phyloP scores from a whole-genome alignment of 2,113 vertebrate species.

The Corythaixoides concolor region DNA sequence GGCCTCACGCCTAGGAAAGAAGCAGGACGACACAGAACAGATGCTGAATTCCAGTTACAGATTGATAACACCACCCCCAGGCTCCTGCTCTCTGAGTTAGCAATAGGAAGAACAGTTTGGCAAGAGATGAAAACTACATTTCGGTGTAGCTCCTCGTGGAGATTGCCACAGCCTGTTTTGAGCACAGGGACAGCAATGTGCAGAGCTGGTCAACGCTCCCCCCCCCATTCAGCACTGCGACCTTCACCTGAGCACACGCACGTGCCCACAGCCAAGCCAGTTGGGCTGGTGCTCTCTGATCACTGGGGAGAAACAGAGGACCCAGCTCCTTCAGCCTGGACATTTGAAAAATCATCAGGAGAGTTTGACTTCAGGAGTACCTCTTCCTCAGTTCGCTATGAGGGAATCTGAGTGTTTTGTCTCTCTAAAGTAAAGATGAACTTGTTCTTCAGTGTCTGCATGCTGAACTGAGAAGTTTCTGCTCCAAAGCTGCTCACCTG shows the following conservation, averaged over 20 bases:
- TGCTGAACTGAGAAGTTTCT: neutral
- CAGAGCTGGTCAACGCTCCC: neutral
- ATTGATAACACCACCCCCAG: slow-evolving; percentile 6
- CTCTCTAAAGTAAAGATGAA: neutral
- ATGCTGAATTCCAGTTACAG: slow-evolving; percentile 18
- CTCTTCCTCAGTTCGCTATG: neutral
- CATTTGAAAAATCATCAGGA: neutral
- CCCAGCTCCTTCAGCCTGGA: neutral
- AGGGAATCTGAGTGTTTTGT: neutral
- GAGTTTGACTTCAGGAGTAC: neutral
- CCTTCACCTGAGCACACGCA: neutral
- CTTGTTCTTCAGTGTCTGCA: neutral
- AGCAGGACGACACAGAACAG: neutral
- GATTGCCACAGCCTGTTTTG: neutral
- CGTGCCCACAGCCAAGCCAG: neutral
- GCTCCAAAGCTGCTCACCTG: neutral
- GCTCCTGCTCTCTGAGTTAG: neutral
- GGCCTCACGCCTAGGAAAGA: neutral
- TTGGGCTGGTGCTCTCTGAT: neutral
- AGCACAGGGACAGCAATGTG: neutral
- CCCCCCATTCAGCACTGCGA: neutral
- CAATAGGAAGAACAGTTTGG: neutral
- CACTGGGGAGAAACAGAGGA: neutral
- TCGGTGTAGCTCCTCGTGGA: neutral
- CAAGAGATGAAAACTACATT: neutral